Conservation (phyloP, 2,888 invertebrate genomes). For the Chironomus riparius region DNA sequence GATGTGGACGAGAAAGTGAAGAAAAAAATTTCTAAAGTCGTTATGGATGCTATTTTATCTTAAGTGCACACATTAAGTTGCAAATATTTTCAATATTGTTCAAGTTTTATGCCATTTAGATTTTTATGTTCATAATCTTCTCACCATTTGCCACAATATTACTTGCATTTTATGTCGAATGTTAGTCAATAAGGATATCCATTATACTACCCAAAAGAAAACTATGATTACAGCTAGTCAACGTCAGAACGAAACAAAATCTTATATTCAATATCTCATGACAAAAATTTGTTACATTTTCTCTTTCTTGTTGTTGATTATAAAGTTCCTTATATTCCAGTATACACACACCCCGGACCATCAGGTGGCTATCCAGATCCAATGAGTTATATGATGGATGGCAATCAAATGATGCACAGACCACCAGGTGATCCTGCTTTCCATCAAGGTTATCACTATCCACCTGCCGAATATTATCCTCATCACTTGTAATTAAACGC, state of each 20-base stretch:
- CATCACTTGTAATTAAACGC: constrained; percentile 71
- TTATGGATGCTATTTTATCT: background rate
- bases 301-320: background rate
- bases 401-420: constrained; percentile 95
- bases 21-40: background rate
- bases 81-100: too few species aligned
- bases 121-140: too few species aligned
- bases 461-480: constrained; percentile 86
- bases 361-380: constrained; percentile 94
- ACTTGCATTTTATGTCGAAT: too few species aligned
- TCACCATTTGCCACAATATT: too few species aligned
- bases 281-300: background rate
- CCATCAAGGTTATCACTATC: constrained; percentile 89
- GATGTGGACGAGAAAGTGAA: too few species aligned
- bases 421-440: constrained; percentile 87
- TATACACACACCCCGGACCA: constrained; percentile 89
- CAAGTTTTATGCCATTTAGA: too few species aligned
- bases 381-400: constrained; percentile 97
- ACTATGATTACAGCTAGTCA: background rate
- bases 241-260: too few species aligned
- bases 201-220: background rate
- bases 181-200: background rate
- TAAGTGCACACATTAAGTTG: background rate
- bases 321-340: constrained; percentile 44
- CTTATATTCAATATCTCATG: background rate